These are phyloP conservation scores for Plotosus lineatus DNA, from an alignment of 2,113 vertebrate genomes.

Conservation along the genomic window DNA sequence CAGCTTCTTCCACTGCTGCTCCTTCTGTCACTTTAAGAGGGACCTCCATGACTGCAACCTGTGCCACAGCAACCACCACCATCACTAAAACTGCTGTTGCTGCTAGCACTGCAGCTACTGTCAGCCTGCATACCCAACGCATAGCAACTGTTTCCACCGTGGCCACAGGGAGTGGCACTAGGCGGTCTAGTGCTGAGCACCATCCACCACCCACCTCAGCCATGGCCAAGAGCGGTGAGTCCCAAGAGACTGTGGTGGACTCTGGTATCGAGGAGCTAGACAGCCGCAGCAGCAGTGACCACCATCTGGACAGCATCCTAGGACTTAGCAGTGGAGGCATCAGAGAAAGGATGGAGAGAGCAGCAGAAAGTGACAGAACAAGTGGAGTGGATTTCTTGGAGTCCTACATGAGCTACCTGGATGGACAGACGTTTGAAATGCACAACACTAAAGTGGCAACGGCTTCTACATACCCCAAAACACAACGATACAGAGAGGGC, in stretches of 20 bases:
- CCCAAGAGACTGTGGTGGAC: conserved; percentile 84
- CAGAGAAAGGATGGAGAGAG: conserved; percentile 65
- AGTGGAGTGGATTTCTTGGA: conserved; percentile 83
- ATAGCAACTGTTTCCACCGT: conserved; percentile 58
- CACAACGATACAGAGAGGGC: conserved; percentile 69
- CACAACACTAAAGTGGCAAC: conserved; percentile 71
- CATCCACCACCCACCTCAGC: conserved; percentile 60
- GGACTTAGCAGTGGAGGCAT: conserved; percentile 68
- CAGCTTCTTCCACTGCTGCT: conserved; percentile 55
- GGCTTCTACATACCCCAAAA: conserved; percentile 73
- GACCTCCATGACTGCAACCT: conserved; percentile 49
- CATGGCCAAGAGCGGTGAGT: conserved; percentile 71
- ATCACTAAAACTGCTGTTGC: conserved; percentile 59
- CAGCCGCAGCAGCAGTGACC: conserved; percentile 91
- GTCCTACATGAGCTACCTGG: conserved; percentile 90
- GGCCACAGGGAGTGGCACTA: conserved; percentile 51
- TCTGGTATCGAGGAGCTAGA: conserved; percentile 92
- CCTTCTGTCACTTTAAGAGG: conserved; percentile 60
- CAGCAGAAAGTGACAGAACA: conserved; percentile 67
- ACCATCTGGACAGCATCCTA: conserved; percentile 87
- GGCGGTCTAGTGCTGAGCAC: conserved; percentile 57
- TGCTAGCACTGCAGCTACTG: conserved; percentile 63
- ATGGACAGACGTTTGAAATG: conserved; percentile 85
- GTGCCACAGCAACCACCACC: conserved; percentile 43
- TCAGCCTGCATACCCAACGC: conserved; percentile 60